Percentiles rank a stretch among this genome's conserved stretches.
phyloP scores from a whole-genome alignment of 2,888 invertebrate species.

The Mechanitis mazaeus region DNA sequence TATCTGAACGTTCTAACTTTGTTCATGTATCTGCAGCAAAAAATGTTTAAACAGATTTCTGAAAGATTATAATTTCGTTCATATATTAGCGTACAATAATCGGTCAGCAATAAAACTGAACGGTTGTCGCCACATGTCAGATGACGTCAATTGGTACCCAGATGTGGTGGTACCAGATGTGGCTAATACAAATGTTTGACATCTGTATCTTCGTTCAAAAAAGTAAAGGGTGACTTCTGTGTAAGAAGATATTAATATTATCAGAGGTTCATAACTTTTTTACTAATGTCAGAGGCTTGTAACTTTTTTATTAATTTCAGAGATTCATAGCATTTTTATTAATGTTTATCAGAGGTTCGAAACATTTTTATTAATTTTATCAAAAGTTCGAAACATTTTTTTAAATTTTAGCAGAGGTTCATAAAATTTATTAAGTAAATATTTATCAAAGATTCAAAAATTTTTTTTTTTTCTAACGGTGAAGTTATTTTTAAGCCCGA shows the following conservation, averaged over 20 bases:
- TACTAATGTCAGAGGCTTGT: too few relatives aligned
- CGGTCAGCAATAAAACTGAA: conserved; percentile 43
- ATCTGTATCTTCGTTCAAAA: conserved; percentile 51
- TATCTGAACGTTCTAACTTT: not conserved
- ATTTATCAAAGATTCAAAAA: too few relatives aligned
- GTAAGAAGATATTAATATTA: too few relatives aligned
- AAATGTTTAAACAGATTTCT: not conserved
- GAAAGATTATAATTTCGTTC: not conserved
- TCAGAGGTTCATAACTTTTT: too few relatives aligned
- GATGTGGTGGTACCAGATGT: conserved; percentile 62
- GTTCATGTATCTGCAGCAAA: not conserved
- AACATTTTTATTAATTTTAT: too few relatives aligned
- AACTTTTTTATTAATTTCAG: too few relatives aligned
- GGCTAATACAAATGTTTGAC: conserved; percentile 52
- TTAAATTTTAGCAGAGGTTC: too few relatives aligned
- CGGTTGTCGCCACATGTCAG: conserved; percentile 61
- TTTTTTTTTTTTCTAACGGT: too few relatives aligned
- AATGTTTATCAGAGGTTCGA: too few relatives aligned
- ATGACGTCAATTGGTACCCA: conserved; percentile 64
- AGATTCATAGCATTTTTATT: too few relatives aligned
- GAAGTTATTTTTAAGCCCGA: not conserved
- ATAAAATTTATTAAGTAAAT: too few relatives aligned
- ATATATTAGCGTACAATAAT: conserved; percentile 32
- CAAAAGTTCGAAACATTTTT: too few relatives aligned
- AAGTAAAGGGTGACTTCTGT: conserved; percentile 27